Evolutionary conservation across 1,140 invertebrate species (phyloP).

Genomic region (Zelostemma sp.): DNA sequence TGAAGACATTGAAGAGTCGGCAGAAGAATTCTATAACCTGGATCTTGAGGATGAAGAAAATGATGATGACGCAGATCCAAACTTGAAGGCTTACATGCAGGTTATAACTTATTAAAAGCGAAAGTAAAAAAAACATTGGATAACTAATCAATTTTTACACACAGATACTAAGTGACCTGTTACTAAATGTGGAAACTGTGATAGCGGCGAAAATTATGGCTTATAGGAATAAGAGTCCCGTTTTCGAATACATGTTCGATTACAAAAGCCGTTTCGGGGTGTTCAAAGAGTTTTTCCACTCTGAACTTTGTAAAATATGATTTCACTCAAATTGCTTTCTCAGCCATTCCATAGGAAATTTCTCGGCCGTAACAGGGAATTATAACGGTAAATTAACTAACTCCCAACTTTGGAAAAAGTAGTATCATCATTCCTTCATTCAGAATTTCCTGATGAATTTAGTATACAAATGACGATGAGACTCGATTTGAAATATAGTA

Average conservation of each 20-base stretch:
- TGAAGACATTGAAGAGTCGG: background rate
- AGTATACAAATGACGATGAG: no score
- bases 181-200: slow-evolving; percentile 39
- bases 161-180: slow-evolving; percentile 57
- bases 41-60: background rate
- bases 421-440: no score
- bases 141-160: no score
- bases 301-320: slow-evolving; percentile 22
- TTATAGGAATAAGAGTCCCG: slow-evolving; percentile 45
- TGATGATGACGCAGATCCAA: background rate
- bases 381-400: no score
- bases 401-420: no score
- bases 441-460: no score
- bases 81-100: slow-evolving; percentile 28
- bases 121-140: no score
- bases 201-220: slow-evolving; percentile 54
- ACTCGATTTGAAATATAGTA: no score
- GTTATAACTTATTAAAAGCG: slow-evolving; percentile 28
- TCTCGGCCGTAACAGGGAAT: no score
- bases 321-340: no score
- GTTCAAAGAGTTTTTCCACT: slow-evolving; percentile 55
- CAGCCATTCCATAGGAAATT: no score
- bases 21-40: background rate
- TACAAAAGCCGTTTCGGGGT: slow-evolving; percentile 53
- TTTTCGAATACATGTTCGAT: slow-evolving; percentile 60